Evolutionary conservation across 2,888 invertebrate genomes (phyloP).

Genomic region (Dicycla oo): DNA sequence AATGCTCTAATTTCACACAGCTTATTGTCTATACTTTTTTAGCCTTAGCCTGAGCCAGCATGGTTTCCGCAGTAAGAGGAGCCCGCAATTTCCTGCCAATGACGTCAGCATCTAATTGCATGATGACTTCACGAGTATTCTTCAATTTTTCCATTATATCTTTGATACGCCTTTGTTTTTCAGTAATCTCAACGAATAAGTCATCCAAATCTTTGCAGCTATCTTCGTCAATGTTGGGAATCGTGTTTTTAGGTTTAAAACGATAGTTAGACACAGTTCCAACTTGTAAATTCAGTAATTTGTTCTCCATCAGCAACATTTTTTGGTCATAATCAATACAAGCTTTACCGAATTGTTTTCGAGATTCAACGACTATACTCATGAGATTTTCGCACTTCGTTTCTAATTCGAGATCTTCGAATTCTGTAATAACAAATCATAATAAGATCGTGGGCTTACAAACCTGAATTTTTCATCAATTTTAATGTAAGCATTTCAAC

Average conservation of each 20-base stretch:
- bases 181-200: conserved; percentile 73
- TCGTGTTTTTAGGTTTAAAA: conserved; percentile 75
- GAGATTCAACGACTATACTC: conserved; percentile 85
- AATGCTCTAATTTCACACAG: neutral
- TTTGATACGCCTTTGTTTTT: conserved; percentile 73
- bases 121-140: conserved; percentile 76
- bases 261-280: conserved; percentile 77
- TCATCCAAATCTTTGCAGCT: conserved; percentile 76
- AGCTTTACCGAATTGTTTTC: conserved; percentile 84
- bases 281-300: conserved; percentile 79
- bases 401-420: conserved; percentile 73
- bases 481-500: conserved; percentile 6
- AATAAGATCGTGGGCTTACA: neutral
- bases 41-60: conserved; percentile 76
- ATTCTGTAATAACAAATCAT: conserved; percentile 66
- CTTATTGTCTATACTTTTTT: conserved; percentile 40
- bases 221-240: conserved; percentile 68
- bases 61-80: conserved; percentile 75
- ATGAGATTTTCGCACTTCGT: conserved; percentile 84
- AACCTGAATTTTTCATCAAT: neutral
- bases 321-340: conserved; percentile 83
- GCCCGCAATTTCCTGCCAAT: conserved; percentile 73
- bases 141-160: conserved; percentile 70
- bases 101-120: conserved; percentile 77
- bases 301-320: conserved; percentile 77